Base-by-base conservation (phyloP, 2,113 vertebrate genomes). In the Cynoglossus semilaevis region DNA sequence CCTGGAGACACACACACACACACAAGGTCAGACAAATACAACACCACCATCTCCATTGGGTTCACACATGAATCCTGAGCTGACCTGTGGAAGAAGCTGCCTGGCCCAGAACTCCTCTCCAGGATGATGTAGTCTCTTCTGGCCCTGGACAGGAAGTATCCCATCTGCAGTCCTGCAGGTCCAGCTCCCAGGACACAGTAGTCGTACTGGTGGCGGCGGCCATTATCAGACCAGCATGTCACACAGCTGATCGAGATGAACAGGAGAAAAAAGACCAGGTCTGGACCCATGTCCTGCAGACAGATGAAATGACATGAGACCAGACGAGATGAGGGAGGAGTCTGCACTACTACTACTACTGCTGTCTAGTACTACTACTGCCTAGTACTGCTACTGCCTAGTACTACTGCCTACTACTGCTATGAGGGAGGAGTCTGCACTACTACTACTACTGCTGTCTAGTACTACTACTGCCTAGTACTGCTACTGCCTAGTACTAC, bases 101-200 rank as follows among this genome's bases (percentile, higher is more conserved):
- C 97, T 0, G 96, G 93, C 0, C 83, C 78, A 0, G 88, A 72
- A 55, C 92, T 92, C 43, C 94, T 90, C 81, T 99, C 96, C 11
- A 98, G 82, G 68, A 97, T 93, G 0, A 89, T 0, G 6, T 99
- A 98, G 80, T 97, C 88, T 40, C 96, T 83, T 15, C 85, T 65
- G 0, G 92, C 90, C n/a, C 12, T 90, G 50, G 94, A 92, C 17
- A 98, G 92, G 64, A 96, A 95, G 51, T 94, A 89, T 13, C 93
- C 97, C 53, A 90, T 94, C 86, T 98, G 97, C 54, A 99, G 73
- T 10, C 96, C 97, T 0, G 94, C 88, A 0, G 97, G 96, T 6
- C 97, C 97, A 0, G 95, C 96, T 18, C 97, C 97, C 0, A 99
- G 85, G 34, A 99, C 59, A 8, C 97, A 99, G 89, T 98, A 99